Conservation (phyloP, 2,888 invertebrate genomes). For the Trisateles emortualis region DNA sequence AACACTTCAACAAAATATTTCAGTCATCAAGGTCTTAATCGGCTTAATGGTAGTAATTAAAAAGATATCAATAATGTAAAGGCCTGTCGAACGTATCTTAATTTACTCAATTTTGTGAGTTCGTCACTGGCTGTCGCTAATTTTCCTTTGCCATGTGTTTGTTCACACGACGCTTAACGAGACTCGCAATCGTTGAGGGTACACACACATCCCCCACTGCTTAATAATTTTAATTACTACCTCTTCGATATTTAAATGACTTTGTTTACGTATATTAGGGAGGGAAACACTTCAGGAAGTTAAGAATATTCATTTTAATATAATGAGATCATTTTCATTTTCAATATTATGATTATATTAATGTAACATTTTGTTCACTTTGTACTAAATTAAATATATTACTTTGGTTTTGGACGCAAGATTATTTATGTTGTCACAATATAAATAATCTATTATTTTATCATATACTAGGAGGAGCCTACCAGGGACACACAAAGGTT, state of each 20-base stretch:
- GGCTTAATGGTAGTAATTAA: slow-evolving; percentile 54
- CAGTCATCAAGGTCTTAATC: slow-evolving; percentile 19
- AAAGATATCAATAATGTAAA: slow-evolving; percentile 56
- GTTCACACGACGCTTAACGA: slow-evolving; percentile 62
- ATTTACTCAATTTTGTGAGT: slow-evolving; percentile 61
- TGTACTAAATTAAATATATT: too few relatives aligned
- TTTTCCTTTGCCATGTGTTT: slow-evolving; percentile 57
- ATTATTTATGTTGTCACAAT: too few relatives aligned
- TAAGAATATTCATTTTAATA: background rate
- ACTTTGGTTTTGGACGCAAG: too few relatives aligned
- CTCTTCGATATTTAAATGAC: slow-evolving; percentile 23
- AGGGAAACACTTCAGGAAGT: background rate
- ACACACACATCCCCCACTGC: slow-evolving; percentile 20
- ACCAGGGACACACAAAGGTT: background rate
- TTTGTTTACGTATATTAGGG: slow-evolving; percentile 1
- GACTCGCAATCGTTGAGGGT: slow-evolving; percentile 31
- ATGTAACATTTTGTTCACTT: too few relatives aligned
- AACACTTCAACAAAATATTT: slow-evolving; percentile 14
- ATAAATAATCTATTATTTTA: too few relatives aligned
- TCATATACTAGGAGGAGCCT: too few relatives aligned
- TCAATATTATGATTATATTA: background rate
- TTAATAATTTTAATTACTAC: slow-evolving; percentile 36
- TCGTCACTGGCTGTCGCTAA: slow-evolving; percentile 57
- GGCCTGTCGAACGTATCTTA: slow-evolving; percentile 56
- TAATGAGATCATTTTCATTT: background rate